phyloP scores from a whole-genome alignment of 2,797 vertebrate species.

The Parauchenoglanis punctatus region DNA sequence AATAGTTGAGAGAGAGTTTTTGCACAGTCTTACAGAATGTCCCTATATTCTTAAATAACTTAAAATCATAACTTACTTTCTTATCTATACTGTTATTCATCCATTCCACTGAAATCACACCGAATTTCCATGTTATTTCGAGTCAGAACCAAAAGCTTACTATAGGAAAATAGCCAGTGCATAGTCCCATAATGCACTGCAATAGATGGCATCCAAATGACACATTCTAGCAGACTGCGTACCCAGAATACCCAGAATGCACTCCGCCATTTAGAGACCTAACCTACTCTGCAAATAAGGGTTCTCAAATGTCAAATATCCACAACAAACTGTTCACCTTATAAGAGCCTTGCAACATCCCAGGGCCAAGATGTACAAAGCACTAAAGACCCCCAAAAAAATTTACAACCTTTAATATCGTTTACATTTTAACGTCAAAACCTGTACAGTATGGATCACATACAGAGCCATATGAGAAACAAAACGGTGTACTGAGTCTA shows the following conservation, averaged over 20 bases:
- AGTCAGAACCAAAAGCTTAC: background rate
- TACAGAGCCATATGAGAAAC: constrained; percentile 20
- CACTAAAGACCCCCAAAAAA: background rate
- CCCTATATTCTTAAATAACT: background rate
- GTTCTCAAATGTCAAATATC: constrained; percentile 1
- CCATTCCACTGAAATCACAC: background rate
- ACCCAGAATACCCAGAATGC: background rate
- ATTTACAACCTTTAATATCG: background rate
- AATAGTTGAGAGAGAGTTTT: background rate
- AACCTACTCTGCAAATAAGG: background rate
- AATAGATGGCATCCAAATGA: background rate
- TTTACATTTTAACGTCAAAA: background rate
- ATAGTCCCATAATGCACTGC: background rate
- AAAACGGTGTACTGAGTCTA: background rate
- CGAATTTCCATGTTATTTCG: background rate
- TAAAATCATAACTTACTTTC: background rate
- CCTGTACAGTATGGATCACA: constrained; percentile 31
- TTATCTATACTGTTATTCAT: background rate
- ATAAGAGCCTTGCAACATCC: background rate
- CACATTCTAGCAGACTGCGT: background rate
- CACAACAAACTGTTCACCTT: background rate
- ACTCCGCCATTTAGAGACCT: background rate
- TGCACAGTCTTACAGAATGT: background rate
- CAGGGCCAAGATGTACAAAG: background rate
- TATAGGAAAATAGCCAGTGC: background rate